These are phyloP conservation scores for Bellardia pandia DNA, from an alignment of 2,888 invertebrate species.

Conservation along the genomic window DNA sequence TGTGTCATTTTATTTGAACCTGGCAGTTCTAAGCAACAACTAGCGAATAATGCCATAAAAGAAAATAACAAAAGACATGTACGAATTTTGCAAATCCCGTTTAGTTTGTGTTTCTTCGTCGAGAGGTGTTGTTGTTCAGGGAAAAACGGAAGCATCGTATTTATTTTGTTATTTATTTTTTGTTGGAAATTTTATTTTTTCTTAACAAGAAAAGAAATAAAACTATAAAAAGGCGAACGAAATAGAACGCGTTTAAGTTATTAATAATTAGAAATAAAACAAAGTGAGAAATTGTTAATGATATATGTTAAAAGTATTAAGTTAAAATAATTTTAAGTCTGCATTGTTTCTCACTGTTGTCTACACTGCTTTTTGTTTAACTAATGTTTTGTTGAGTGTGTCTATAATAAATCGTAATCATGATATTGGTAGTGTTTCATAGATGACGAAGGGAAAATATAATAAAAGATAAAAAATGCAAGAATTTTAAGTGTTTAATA, in stretches of 20 bases:
- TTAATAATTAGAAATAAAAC: conserved; percentile 28
- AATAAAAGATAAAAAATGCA: conserved; percentile 37
- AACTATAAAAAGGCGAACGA: conserved; percentile 46
- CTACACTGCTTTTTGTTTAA: conserved; percentile 49
- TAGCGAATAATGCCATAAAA: conserved; percentile 25
- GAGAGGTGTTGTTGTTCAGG: conserved; percentile 63
- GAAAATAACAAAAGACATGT: conserved; percentile 45
- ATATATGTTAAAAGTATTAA: conserved; percentile 14
- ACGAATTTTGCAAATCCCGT: conserved; percentile 56
- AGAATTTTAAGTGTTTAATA: conserved; percentile 39
- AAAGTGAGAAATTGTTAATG: conserved; percentile 43
- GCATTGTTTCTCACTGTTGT: conserved; percentile 33
- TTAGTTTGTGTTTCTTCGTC: conserved; percentile 70
- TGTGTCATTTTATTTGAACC: not conserved
- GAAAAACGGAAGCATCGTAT: conserved; percentile 41
- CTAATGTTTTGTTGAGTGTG: conserved; percentile 55
- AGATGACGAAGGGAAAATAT: conserved; percentile 61
- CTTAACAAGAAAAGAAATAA: conserved; percentile 57
- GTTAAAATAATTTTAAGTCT: conserved; percentile 25
- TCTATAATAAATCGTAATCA: conserved; percentile 36
- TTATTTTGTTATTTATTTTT: conserved; percentile 68
- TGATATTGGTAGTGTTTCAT: conserved; percentile 44
- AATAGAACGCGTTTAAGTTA: conserved; percentile 50
- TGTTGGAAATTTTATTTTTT: conserved; percentile 66
- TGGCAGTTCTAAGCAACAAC: conserved; percentile 52